Percentiles rank a stretch among this genome's conserved stretches.
Evolutionary conservation across 2,797 vertebrate genomes (phyloP).

Genomic region (Oreonectes daqikongensis): DNA sequence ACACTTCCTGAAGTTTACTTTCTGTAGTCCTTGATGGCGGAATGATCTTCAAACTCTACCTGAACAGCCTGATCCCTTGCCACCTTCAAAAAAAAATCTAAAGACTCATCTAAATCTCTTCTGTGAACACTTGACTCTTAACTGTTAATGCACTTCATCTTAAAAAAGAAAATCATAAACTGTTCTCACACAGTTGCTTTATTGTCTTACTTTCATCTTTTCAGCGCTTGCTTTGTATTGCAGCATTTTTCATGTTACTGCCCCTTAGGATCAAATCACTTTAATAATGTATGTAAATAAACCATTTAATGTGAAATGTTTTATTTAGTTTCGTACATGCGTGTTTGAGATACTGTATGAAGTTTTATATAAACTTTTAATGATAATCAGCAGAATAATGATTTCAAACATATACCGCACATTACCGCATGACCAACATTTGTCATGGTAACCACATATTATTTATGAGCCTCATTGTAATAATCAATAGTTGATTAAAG

Average conservation of each 20-base stretch:
- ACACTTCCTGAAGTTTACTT: slow-evolving; percentile 3
- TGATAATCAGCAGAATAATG: not conserved
- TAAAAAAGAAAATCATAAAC: not conserved
- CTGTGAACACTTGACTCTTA: not conserved
- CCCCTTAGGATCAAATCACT: not conserved
- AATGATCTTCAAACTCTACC: not conserved
- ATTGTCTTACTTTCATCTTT: not conserved
- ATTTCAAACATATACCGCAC: slow-evolving; percentile 2
- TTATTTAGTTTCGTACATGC: not conserved
- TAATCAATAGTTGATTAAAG: slow-evolving; percentile 17
- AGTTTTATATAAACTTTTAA: not conserved
- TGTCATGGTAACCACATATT: slow-evolving; percentile 14
- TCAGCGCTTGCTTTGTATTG: not conserved
- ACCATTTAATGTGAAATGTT: not conserved
- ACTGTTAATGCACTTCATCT: not conserved
- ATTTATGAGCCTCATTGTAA: slow-evolving; percentile 7
- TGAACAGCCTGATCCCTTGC: not conserved
- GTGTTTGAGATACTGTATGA: not conserved
- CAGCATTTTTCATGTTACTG: not conserved
- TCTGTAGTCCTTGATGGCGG: not conserved
- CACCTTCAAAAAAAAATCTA: slow-evolving; percentile 8
- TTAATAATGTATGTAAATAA: not conserved
- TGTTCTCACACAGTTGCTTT: not conserved
- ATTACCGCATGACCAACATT: not conserved
- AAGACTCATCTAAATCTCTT: slow-evolving; percentile 6